A percentile compares a stretch with the other conserved stretches of the same genome.
phyloP scores from a whole-genome alignment of 2,888 invertebrate species.

The Parnassius mnemosyne region DNA sequence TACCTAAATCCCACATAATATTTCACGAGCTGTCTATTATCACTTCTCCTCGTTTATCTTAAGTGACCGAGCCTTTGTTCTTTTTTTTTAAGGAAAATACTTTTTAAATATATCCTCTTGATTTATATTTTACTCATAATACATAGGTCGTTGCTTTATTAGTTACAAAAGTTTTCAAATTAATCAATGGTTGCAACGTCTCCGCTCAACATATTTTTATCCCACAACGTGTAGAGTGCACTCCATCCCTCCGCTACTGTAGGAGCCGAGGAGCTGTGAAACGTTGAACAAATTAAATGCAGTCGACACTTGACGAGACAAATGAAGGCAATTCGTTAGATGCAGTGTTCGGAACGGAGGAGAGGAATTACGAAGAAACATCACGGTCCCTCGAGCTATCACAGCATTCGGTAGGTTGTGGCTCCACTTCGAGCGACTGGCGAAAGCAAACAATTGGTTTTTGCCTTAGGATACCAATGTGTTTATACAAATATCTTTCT shows the following conservation, averaged over 20 bases:
- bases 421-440: conserved; percentile 3
- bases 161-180: too few species aligned
- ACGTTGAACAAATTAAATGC: conserved; percentile 31
- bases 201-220: background rate
- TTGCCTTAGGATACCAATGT: too few species aligned
- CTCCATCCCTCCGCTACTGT: background rate
- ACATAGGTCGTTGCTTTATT: too few species aligned
- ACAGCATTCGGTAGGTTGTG: background rate
- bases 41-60: too few species aligned
- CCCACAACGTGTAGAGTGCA: background rate
- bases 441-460: too few species aligned
- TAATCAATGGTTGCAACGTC: background rate
- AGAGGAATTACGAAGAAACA: background rate
- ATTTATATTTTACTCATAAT: too few species aligned
- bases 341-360: conserved; percentile 12
- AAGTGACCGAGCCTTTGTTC: too few species aligned
- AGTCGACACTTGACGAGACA: conserved; percentile 30
- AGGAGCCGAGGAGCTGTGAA: background rate
- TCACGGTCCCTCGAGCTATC: background rate
- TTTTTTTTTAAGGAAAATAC: too few species aligned
- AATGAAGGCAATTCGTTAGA: conserved; percentile 34
- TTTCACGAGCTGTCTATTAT: too few species aligned
- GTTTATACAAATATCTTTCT: too few species aligned
- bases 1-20: too few species aligned
- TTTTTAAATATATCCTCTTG: too few species aligned